phyloP scores from a whole-genome alignment of 2,113 vertebrate species.

The Clarias magur region DNA sequence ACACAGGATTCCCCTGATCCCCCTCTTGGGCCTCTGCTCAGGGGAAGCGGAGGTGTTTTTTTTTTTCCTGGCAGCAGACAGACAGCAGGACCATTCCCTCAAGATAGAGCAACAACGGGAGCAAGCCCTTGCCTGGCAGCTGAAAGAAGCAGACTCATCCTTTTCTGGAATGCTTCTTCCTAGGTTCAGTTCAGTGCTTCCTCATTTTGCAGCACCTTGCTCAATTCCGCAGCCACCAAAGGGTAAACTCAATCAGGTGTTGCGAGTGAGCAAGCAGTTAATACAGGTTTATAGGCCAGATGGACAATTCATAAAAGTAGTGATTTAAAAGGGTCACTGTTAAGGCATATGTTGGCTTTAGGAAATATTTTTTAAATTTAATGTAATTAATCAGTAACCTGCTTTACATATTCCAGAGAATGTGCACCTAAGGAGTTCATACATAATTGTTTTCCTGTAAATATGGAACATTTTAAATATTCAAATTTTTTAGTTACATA shows the following conservation, averaged over 20 bases:
- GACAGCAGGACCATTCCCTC: conserved; percentile 61
- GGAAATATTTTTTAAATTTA: background rate
- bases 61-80: conserved; percentile 66
- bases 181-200: conserved; percentile 44
- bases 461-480: background rate
- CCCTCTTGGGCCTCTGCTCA: conserved; percentile 62
- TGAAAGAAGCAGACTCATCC: conserved; percentile 56
- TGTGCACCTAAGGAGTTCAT: background rate
- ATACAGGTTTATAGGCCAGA: conserved; percentile 13
- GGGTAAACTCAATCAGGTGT: conserved; percentile 45
- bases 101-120: conserved; percentile 25
- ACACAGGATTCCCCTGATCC: conserved; percentile 60
- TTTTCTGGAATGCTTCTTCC: conserved; percentile 47
- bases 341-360: background rate
- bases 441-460: background rate
- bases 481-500: background rate
- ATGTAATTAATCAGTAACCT: background rate
- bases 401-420: background rate
- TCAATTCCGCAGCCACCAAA: conserved; percentile 46
- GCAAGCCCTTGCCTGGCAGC: conserved; percentile 52
- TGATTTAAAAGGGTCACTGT: background rate
- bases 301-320: conserved; percentile 6
- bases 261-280: conserved; percentile 8
- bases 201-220: conserved; percentile 40
- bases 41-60: conserved; percentile 67